phyloP scores from a whole-genome alignment of 2,113 vertebrate genomes.

The Ptilonorhynchus violaceus region DNA sequence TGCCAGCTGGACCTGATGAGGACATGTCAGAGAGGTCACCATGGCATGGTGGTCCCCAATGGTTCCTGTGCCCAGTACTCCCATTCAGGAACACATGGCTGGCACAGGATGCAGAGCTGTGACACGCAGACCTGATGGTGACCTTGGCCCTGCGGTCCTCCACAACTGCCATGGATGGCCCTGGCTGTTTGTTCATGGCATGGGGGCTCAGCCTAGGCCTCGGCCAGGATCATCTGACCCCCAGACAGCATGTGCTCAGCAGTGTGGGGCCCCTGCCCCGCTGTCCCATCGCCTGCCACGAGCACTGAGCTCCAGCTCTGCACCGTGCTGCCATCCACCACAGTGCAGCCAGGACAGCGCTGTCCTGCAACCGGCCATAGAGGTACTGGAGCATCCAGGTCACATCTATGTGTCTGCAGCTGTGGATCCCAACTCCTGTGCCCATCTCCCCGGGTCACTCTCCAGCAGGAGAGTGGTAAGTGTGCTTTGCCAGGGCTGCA shows the following conservation, averaged over 20 bases:
- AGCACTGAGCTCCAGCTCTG: background rate
- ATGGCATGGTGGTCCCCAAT: fast-evolving
- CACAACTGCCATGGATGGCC: too few relatives aligned
- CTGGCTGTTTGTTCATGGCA: fast-evolving
- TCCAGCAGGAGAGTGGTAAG: background rate
- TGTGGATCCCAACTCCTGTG: background rate
- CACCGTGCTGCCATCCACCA: background rate
- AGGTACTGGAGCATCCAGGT: background rate
- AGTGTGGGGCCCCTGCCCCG: background rate
- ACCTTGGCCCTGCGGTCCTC: background rate
- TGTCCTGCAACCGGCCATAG: background rate
- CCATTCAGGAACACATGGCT: fast-evolving
- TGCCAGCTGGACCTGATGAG: background rate
- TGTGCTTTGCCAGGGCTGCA: background rate
- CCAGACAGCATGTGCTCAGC: background rate
- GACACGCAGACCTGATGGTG: fast-evolving
- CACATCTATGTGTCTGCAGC: background rate
- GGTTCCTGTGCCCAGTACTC: background rate
- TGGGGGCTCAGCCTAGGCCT: background rate
- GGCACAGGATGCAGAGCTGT: fast-evolving
- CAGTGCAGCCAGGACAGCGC: background rate
- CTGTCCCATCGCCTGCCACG: background rate
- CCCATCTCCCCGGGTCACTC: background rate
- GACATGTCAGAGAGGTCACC: fast-evolving
- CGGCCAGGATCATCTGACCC: fast-evolving